Conservation (phyloP, 2,113 vertebrate genomes). For the Bufo gargarizans region DNA sequence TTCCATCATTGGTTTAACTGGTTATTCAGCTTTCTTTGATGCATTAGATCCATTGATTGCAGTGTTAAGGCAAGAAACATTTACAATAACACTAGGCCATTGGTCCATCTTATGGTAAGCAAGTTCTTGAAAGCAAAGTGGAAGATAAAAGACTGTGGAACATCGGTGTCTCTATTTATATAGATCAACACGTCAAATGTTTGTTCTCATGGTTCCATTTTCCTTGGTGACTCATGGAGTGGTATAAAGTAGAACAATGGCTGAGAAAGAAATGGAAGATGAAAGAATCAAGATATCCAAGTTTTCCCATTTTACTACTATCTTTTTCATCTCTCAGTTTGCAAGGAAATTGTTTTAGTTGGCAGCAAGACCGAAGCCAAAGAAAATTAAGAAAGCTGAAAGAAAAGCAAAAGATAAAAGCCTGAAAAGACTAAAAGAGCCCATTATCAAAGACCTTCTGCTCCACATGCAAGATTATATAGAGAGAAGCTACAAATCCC, state of each 20-base stretch:
- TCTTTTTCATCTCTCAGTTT: constrained; percentile 37
- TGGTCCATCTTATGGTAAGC: neutral
- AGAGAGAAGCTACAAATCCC: neutral
- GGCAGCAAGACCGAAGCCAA: constrained; percentile 24
- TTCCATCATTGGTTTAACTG: neutral
- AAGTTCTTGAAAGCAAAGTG: constrained; percentile 33
- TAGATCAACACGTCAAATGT: constrained; percentile 37
- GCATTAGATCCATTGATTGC: neutral
- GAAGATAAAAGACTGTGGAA: constrained; percentile 43
- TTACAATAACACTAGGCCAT: neutral
- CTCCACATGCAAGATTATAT: neutral
- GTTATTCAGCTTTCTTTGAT: neutral
- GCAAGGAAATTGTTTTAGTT: constrained; percentile 44
- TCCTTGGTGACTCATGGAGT: neutral
- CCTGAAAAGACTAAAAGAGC: constrained; percentile 1
- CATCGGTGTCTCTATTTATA: constrained; percentile 2
- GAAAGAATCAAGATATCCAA: constrained; percentile 37
- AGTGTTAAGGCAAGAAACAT: neutral
- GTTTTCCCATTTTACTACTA: constrained; percentile 25
- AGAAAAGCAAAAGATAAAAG: constrained; percentile 53
- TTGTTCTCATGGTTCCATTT: constrained; percentile 15
- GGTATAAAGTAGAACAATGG: constrained; percentile 43
- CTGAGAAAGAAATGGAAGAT: constrained; percentile 47
- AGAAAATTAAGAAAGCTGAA: constrained; percentile 31
- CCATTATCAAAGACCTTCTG: constrained; percentile 50